Percentiles rank a stretch among this genome's conserved stretches.
phyloP scores from a whole-genome alignment of 1,140 invertebrate genomes.

The Drosophila guanche region DNA sequence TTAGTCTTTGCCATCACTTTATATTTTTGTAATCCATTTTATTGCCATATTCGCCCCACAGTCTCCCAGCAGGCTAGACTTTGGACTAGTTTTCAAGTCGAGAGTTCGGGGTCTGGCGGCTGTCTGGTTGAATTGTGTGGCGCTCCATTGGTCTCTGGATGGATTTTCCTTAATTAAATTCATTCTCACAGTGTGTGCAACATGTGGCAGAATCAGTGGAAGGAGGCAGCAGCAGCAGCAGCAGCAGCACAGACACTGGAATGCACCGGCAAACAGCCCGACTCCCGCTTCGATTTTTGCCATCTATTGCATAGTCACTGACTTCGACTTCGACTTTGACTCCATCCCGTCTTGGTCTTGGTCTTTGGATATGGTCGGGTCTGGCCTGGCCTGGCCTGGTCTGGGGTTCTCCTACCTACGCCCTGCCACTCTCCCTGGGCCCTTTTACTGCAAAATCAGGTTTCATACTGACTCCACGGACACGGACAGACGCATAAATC shows the following conservation, averaged over 20 bases:
- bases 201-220: constrained; percentile 62
- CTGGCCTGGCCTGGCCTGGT: constrained; percentile 39
- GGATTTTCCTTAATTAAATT: constrained; percentile 78
- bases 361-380: constrained; percentile 41
- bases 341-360: constrained; percentile 10
- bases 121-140: constrained; percentile 43
- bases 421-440: no score
- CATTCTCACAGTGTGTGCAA: constrained; percentile 81
- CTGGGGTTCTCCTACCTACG: no score
- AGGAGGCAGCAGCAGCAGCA: constrained; percentile 9
- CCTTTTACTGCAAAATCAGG: constrained; percentile 62
- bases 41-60: constrained; percentile 22
- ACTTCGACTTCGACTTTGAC: constrained; percentile 59
- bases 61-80: constrained; percentile 53
- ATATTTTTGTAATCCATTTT: not conserved
- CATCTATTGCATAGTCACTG: constrained; percentile 57
- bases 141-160: constrained; percentile 73
- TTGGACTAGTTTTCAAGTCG: constrained; percentile 55
- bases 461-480: constrained; percentile 50
- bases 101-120: constrained; percentile 28
- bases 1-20: not conserved
- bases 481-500: constrained; percentile 72
- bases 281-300: constrained; percentile 21
- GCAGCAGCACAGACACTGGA: constrained; percentile 23
- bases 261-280: constrained; percentile 48